Evolutionary conservation across 1,140 invertebrate species (phyloP).

Genomic region (Drosophila tsacasi): DNA sequence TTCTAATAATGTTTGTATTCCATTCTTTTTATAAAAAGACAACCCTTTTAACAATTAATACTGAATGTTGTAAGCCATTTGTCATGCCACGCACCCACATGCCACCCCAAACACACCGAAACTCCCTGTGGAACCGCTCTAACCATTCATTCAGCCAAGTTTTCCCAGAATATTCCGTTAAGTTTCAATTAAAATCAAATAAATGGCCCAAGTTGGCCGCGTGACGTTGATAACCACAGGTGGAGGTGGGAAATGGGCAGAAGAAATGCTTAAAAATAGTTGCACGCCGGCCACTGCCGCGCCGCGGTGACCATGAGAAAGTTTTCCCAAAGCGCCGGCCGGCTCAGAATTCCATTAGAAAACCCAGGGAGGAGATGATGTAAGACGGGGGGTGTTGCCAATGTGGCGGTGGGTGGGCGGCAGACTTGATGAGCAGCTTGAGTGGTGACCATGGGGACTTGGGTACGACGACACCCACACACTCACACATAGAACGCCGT

Average conservation of each 20-base stretch:
- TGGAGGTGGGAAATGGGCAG: conserved; percentile 1
- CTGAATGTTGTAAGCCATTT: conserved; percentile 11
- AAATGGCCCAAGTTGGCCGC: conserved; percentile 37
- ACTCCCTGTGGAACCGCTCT: background rate
- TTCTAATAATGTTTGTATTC: background rate
- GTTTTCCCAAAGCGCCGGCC: conserved; percentile 40
- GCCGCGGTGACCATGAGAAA: conserved; percentile 46
- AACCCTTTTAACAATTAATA: conserved; percentile 8
- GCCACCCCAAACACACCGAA: background rate
- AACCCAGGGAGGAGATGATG: conserved; percentile 9
- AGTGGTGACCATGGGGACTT: conserved; percentile 24
- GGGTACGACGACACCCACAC: conserved; percentile 37
- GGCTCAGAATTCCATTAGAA: conserved; percentile 43
- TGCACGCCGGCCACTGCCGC: conserved; percentile 1
- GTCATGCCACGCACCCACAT: conserved; percentile 19
- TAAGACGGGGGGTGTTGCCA: background rate
- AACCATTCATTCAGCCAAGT: conserved; percentile 9
- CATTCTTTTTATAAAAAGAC: background rate
- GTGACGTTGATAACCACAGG: conserved; percentile 33
- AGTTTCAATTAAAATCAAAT: conserved; percentile 54
- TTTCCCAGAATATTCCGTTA: conserved; percentile 6
- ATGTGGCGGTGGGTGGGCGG: background rate
- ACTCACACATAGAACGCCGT: background rate
- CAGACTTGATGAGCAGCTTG: conserved; percentile 11
- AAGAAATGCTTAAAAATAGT: conserved; percentile 45